Conservation (phyloP, 2,797 vertebrate genomes). For the Apodemus agrarius region DNA sequence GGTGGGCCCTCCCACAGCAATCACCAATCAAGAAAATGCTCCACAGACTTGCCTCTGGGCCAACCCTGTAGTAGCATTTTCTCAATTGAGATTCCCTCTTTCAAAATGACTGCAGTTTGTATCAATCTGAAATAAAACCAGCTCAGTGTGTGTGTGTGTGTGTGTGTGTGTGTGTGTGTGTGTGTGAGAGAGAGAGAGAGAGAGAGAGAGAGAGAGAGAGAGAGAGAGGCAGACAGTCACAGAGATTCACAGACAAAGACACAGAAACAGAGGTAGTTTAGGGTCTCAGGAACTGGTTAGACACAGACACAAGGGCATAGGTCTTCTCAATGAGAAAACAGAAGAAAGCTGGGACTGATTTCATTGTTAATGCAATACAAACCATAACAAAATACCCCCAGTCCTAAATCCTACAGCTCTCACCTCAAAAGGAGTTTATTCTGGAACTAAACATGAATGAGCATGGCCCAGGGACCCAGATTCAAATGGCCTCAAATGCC, state of each 20-base stretch:
- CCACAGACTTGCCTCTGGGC: not conserved
- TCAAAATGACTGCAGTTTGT: not conserved
- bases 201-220: no score
- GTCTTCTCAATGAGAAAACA: not conserved
- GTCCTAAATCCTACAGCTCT: not conserved
- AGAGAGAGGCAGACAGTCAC: no score
- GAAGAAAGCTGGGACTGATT: not conserved
- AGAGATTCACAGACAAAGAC: no score
- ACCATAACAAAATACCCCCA: not conserved
- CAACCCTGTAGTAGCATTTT: not conserved
- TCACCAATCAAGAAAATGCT: not conserved
- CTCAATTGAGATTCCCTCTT: not conserved
- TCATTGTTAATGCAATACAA: not conserved
- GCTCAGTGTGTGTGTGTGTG: no score
- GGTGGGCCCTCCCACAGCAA: not conserved
- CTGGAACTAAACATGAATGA: not conserved
- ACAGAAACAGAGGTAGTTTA: not conserved
- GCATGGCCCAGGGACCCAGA: not conserved
- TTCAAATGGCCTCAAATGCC: not conserved
- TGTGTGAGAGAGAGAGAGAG: no score
- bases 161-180: no score
- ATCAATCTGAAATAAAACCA: not conserved
- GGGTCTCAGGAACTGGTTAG: not conserved
- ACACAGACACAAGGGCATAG: not conserved
- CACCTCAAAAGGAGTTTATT: not conserved